A percentile compares a stretch with the other conserved stretches of the same genome.
Conservation (phyloP, 92 coral and sea anemone species). For the Metridium senile region DNA sequence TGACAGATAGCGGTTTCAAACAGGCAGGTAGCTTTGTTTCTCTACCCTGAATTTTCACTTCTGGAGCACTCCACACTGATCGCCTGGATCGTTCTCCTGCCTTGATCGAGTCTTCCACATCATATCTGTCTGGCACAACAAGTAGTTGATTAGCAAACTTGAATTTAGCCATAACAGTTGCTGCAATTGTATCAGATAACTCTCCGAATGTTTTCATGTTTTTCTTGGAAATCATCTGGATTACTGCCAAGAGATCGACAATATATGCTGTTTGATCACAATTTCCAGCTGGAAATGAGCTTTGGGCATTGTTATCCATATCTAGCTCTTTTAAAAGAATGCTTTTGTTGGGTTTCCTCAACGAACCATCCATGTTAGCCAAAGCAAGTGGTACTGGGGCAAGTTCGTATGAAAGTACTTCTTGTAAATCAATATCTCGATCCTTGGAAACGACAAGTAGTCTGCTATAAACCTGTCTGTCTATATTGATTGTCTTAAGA, state of each 20-base stretch:
- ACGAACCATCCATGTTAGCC: conserved; percentile 36
- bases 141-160: conserved; percentile 5
- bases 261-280: conserved; percentile 21
- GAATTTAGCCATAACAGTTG: conserved; percentile 18
- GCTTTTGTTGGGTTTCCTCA: conserved; percentile 36
- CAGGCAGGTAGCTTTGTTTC: conserved; percentile 26
- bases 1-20: conserved; percentile 16
- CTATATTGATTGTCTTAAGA: not conserved
- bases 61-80: conserved; percentile 5
- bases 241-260: conserved; percentile 22
- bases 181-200: conserved; percentile 24
- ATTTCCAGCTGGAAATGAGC: conserved; percentile 13
- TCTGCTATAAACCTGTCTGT: conserved; percentile 7
- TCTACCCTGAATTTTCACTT: conserved; percentile 19
- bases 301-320: conserved; percentile 31
- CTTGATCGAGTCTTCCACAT: conserved; percentile 16
- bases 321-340: conserved; percentile 27
- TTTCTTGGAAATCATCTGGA: conserved; percentile 20
- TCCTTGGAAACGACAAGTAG: conserved; percentile 20
- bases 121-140: conserved; percentile 24
- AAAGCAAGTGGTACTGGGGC: conserved; percentile 33
- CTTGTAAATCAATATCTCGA: conserved; percentile 13
- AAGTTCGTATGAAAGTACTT: conserved; percentile 16
- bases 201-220: conserved; percentile 20
- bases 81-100: conserved; percentile 36